phyloP scores from a whole-genome alignment of 2,797 vertebrate genomes.

The Scolopax bukidnonensis region DNA sequence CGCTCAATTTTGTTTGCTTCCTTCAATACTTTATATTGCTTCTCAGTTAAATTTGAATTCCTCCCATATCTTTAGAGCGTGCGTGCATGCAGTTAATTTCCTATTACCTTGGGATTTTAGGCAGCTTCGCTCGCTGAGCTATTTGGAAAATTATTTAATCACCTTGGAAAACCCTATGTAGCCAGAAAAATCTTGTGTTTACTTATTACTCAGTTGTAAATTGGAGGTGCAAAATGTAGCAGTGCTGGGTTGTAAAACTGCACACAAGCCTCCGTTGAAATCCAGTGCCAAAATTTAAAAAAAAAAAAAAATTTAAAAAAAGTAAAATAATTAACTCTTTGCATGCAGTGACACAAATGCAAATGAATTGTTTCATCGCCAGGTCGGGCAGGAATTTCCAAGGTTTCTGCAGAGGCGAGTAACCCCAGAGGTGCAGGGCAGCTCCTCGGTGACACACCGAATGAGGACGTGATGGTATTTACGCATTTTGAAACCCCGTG shows the following conservation, averaged over 20 bases:
- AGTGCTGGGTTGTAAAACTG: conserved; percentile 3
- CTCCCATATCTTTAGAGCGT: neutral
- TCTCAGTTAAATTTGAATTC: neutral
- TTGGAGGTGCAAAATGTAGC: neutral
- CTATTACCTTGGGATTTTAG: conserved; percentile 29
- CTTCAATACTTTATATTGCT: conserved; percentile 13
- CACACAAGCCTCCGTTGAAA: neutral
- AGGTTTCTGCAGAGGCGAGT: neutral
- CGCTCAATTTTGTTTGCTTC: conserved; percentile 25
- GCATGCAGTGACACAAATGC: neutral
- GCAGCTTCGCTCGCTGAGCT: conserved; percentile 19
- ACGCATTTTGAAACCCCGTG: conserved; percentile 86
- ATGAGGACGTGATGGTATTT: conserved; percentile 83
- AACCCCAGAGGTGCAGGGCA: conserved; percentile 10
- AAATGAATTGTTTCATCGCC: neutral
- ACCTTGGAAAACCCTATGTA: conserved; percentile 46
- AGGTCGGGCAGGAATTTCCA: conserved; percentile 32
- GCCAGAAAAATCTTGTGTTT: conserved; percentile 10
- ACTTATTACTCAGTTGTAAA: neutral
- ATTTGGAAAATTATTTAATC: conserved; percentile 50
- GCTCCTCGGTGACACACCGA: conserved; percentile 20
- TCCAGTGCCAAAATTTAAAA: neutral
- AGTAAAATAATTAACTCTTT: neutral
- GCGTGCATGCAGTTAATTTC: conserved; percentile 7
- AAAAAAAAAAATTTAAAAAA: neutral